A percentile compares a stretch with the other conserved stretches of the same genome.
Evolutionary conservation across 1,140 invertebrate species (phyloP).

Genomic region (Trichonephila clavata): DNA sequence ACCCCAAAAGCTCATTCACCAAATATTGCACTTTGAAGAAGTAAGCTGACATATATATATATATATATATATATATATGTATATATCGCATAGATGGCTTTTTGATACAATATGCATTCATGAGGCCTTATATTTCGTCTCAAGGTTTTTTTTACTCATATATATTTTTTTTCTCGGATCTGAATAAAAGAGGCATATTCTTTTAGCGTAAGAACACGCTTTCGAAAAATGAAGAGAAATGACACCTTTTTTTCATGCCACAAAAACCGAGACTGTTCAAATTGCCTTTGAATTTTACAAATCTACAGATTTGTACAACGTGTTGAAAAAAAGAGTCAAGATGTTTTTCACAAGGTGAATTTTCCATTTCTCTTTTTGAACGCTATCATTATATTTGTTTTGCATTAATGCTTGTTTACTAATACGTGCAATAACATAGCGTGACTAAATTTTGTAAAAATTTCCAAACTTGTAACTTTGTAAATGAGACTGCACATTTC

Average conservation of each 20-base stretch:
- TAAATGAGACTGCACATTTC: not conserved
- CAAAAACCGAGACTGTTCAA: not conserved
- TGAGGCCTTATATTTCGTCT: conserved; percentile 60
- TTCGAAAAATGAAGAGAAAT: conserved; percentile 60
- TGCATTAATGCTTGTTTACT: not conserved
- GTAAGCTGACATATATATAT: conserved; percentile 49
- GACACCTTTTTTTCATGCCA: conserved; percentile 36
- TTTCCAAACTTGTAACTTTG: not conserved
- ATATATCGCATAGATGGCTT: conserved; percentile 43
- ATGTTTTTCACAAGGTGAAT: not conserved
- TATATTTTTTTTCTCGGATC: not conserved
- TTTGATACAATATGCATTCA: conserved; percentile 72
- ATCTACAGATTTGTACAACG: conserved; percentile 42
- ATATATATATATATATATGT: too few relatives aligned
- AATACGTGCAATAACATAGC: not conserved
- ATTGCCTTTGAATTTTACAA: conserved; percentile 50
- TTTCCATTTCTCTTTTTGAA: not conserved
- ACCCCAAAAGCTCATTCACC: conserved; percentile 51
- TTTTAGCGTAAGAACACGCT: conserved; percentile 48
- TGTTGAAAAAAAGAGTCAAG: not conserved
- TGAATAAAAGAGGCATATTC: conserved; percentile 60
- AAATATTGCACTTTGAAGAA: conserved; percentile 54
- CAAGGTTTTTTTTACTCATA: not conserved
- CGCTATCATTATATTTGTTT: not conserved
- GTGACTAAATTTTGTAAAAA: not conserved